Evolutionary conservation across 2,888 invertebrate genomes (phyloP), one percentile per base, ranked within the genome.

Genomic region (Punctoribates punctum): DNA sequence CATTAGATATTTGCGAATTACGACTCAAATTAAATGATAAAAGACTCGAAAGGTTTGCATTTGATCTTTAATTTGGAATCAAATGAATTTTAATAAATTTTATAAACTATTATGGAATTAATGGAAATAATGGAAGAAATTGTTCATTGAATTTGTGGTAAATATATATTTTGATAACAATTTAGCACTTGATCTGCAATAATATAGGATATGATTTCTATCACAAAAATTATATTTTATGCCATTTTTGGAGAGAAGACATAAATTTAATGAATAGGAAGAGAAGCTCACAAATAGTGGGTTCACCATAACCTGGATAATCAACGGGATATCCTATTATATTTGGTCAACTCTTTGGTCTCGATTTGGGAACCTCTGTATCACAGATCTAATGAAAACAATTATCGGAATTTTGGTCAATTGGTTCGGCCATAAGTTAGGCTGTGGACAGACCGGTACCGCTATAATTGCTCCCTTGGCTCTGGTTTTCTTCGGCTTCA

Each of bases 401-500:
- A 42, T 42, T 42, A 42, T 11, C 42, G 13, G 11, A 42, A 42
- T 42, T 42, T 42, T 42, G 42, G 6, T 62, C 62, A 27, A 25
- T 20, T 62, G 25, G 20, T 62, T 23, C n/a, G 15, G 13, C 23
- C 60, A 13, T 4, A 20, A 2, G 25, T 27, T 62, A 62, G 29
- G 13, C 62, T 62, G 27, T 29, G 20, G 17, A 23, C 27, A 23
- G 8, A 11, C 51, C 73, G 23, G 20, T 73, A 20, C 74, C 17
- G 23, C 23, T 34, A 57, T 62, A 29, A 57, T n/a, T 60, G 29
- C 74, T 74, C 13, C 46, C 42, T 42, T 74, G 74, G 57, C 74
- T 72, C 13, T 74, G 74, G 62, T 34, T 72, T 38, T 75, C 75
- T 72, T 75, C 75, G 11, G 75, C 67, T 57, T 72, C 73, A n/a